Percentiles rank a stretch among this genome's conserved stretches.
phyloP scores from a whole-genome alignment of 2,113 vertebrate genomes.

The Suncus etruscus region DNA sequence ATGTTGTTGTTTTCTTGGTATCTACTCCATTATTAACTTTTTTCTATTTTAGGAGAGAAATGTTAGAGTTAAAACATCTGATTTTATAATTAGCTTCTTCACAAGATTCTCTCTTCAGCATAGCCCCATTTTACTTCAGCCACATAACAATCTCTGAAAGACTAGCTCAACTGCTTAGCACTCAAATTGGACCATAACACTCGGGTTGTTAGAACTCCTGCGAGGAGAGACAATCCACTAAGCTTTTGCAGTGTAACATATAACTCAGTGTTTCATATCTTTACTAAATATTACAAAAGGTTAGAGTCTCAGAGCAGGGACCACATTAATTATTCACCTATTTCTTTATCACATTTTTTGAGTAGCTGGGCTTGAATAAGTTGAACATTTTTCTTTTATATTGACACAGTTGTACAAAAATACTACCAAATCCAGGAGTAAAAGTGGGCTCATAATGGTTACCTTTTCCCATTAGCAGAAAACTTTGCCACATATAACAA shows the following conservation, averaged over 20 bases:
- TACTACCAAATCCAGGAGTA: background rate
- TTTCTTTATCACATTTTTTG: background rate
- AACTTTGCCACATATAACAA: conserved; percentile 53
- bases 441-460: conserved; percentile 30
- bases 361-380: background rate
- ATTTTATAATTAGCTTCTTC: conserved; percentile 46
- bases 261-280: background rate
- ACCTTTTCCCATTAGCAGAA: conserved; percentile 9
- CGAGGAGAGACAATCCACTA: background rate
- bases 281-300: background rate
- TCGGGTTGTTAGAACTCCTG: background rate
- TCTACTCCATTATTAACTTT: background rate
- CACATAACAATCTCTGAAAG: background rate
- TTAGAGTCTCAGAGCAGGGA: background rate
- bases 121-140: background rate
- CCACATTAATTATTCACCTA: background rate
- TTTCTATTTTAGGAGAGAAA: background rate
- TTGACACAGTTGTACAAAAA: conserved; percentile 12
- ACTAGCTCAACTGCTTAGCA: background rate
- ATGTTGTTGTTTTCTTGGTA: background rate
- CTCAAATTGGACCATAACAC: background rate
- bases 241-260: background rate
- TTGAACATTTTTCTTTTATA: background rate
- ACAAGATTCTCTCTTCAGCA: background rate
- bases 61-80: background rate